These are phyloP conservation scores for Eumacrocentrus americanus DNA, from an alignment of 2,888 invertebrate genomes.

Conservation along the genomic window DNA sequence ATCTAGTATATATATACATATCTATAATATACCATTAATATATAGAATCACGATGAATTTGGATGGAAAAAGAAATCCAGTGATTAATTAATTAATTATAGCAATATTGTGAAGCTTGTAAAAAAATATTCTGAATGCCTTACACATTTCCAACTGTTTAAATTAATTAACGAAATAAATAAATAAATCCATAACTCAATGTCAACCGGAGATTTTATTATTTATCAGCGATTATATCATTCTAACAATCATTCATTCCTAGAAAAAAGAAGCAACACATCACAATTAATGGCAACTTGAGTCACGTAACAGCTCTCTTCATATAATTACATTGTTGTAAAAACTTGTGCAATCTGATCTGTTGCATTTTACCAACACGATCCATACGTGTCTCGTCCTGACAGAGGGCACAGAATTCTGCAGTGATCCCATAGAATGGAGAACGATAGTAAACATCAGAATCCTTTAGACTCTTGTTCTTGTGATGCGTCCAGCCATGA, in stretches of 20 bases:
- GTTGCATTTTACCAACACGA: conserved; percentile 71
- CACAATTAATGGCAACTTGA: neutral
- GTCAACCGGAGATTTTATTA: neutral
- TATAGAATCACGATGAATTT: too few relatives aligned
- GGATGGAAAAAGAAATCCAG: too few relatives aligned
- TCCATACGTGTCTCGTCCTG: conserved; percentile 69
- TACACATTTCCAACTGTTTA: too few relatives aligned
- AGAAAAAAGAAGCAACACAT: neutral
- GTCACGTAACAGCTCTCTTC: conserved; percentile 54
- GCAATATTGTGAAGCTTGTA: too few relatives aligned
- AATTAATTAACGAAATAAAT: too few relatives aligned
- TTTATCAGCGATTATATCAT: neutral
- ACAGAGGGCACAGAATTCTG: conserved; percentile 74
- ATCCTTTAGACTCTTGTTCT: conserved; percentile 68
- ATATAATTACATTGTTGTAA: conserved; percentile 53
- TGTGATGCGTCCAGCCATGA: conserved; percentile 73
- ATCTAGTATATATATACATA: too few relatives aligned
- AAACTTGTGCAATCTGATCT: conserved; percentile 64
- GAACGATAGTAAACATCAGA: conserved; percentile 71
- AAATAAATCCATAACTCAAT: too few relatives aligned
- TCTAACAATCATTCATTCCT: neutral
- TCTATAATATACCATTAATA: too few relatives aligned
- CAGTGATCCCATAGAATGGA: conserved; percentile 72
- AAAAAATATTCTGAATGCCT: too few relatives aligned
- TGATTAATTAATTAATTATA: too few relatives aligned